Percentiles rank a stretch among this genome's conserved stretches.
phyloP scores from a whole-genome alignment of 2,113 vertebrate species.

The Mobula birostris region DNA sequence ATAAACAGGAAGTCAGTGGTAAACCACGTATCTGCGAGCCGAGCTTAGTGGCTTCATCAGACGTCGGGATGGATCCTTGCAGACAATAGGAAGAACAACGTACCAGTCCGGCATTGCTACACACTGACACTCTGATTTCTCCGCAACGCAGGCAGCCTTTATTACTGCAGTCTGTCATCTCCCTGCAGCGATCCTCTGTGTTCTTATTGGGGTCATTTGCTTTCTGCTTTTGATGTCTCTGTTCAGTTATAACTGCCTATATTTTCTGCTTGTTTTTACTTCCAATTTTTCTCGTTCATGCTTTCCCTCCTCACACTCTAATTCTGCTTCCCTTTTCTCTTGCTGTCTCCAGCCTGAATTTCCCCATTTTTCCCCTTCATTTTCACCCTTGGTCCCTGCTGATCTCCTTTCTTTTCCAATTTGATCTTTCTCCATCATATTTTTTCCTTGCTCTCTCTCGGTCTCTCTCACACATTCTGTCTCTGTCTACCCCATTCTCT shows the following conservation, averaged over 20 bases:
- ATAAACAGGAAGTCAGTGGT: background rate
- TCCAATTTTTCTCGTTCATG: background rate
- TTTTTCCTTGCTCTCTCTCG: no score
- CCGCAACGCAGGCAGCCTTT: no score
- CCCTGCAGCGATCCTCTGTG: background rate
- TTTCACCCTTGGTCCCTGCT: background rate
- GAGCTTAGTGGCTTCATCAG: background rate
- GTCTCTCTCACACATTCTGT: background rate
- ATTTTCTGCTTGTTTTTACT: background rate
- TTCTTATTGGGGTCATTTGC: background rate
- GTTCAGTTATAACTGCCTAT: background rate
- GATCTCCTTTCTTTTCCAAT: background rate
- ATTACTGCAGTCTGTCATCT: background rate
- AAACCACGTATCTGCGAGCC: background rate
- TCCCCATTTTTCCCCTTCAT: background rate
- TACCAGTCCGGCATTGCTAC: background rate
- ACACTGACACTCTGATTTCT: slow-evolving; percentile 27
- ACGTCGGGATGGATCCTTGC: background rate
- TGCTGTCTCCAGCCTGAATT: background rate
- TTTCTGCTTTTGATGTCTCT: background rate
- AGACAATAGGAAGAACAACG: background rate
- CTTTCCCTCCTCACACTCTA: background rate
- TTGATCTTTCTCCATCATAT: no score
- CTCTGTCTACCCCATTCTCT: background rate
- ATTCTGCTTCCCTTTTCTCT: background rate